Evolutionary conservation across 2,113 vertebrate genomes (phyloP).

Genomic region (Lagenorhynchus albirostris): DNA sequence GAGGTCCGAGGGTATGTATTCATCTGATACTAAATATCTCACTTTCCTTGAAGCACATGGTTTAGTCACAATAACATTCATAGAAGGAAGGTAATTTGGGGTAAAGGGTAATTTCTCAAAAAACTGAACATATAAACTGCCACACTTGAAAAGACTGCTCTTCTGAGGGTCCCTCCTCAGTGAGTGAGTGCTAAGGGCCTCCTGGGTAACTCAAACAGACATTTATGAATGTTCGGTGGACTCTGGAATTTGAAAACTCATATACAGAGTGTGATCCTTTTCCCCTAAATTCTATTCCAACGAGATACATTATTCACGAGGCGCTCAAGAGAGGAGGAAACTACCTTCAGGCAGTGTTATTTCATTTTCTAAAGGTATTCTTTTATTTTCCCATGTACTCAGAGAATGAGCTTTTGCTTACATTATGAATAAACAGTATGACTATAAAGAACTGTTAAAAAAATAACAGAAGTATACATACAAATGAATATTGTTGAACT

Average conservation of each 20-base stretch:
- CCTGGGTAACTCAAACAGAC: not conserved
- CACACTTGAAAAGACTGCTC: not conserved
- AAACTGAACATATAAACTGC: not conserved
- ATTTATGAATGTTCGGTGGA: not conserved
- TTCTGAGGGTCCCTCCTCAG: not conserved
- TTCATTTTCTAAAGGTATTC: not conserved
- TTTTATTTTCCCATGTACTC: not conserved
- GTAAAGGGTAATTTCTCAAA: not conserved
- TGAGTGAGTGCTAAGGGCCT: not conserved
- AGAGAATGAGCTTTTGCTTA: not conserved
- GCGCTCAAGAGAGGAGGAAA: not conserved
- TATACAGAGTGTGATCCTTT: not conserved
- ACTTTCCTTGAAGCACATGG: not conserved
- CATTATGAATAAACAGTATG: not conserved
- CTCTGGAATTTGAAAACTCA: not conserved
- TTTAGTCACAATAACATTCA: not conserved
- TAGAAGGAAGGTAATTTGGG: not conserved
- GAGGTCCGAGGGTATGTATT: not conserved
- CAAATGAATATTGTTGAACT: not conserved
- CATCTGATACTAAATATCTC: not conserved
- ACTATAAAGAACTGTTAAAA: not conserved
- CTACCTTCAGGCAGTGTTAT: not conserved
- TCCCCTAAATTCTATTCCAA: constrained; percentile 21
- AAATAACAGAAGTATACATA: not conserved
- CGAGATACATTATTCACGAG: constrained; percentile 21